phyloP scores from a whole-genome alignment of 2,888 invertebrate species.

The Ochlodes sylvanus region DNA sequence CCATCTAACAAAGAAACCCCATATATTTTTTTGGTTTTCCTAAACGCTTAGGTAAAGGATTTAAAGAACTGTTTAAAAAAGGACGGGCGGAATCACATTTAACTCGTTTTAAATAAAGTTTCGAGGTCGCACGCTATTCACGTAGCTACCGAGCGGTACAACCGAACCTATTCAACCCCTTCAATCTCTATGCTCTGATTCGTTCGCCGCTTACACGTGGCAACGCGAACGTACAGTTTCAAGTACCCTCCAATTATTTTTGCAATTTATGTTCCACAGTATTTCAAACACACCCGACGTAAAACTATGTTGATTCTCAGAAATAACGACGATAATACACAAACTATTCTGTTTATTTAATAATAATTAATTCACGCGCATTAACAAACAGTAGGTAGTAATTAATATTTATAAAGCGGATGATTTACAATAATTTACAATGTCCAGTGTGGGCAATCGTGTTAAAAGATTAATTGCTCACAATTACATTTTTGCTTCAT shows the following conservation, averaged over 20 bases:
- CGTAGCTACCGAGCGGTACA: constrained; percentile 26
- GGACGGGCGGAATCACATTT: constrained; percentile 10
- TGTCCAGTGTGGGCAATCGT: constrained; percentile 2
- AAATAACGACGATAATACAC: constrained; percentile 12
- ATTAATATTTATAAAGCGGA: constrained; percentile 4
- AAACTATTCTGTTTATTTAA: constrained; percentile 13
- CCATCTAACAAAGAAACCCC: constrained; percentile 1
- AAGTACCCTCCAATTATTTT: constrained; percentile 38
- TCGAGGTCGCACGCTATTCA: constrained; percentile 45
- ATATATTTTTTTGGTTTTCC: not conserved
- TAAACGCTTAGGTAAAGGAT: constrained; percentile 1
- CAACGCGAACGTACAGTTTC: constrained; percentile 51
- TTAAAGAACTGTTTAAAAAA: constrained; percentile 10
- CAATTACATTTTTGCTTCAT: constrained; percentile 24
- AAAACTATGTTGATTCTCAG: constrained; percentile 10
- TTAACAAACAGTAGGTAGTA: not conserved
- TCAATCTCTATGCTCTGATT: constrained; percentile 57
- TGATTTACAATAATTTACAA: constrained; percentile 12
- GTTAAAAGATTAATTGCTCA: constrained; percentile 6
- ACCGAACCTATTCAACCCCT: constrained; percentile 51
- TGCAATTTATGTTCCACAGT: constrained; percentile 30
- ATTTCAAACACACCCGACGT: not conserved
- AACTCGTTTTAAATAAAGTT: constrained; percentile 35
- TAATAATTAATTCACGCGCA: not conserved
- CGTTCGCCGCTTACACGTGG: constrained; percentile 61